These are phyloP conservation scores for Seira sanloemensis DNA, from an alignment of 2,888 invertebrate genomes.

Conservation along the genomic window DNA sequence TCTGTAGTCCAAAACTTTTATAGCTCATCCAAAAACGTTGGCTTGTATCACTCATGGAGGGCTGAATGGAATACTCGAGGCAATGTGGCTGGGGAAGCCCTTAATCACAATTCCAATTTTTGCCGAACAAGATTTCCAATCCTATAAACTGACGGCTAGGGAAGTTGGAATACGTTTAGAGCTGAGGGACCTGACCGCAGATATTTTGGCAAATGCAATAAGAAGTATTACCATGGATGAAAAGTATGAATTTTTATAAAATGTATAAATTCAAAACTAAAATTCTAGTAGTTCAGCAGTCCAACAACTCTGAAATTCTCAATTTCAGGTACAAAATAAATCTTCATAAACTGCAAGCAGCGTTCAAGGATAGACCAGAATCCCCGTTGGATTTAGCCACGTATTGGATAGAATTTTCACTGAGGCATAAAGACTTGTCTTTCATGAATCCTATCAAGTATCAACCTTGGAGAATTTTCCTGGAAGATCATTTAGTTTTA, in stretches of 20 bases:
- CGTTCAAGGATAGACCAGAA: slow-evolving; percentile 71
- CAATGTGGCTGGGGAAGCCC: slow-evolving; percentile 71
- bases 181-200: slow-evolving; percentile 36
- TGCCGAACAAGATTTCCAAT: neutral
- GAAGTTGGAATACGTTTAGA: slow-evolving; percentile 63
- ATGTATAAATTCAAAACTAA: neutral
- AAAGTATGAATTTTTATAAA: slow-evolving; percentile 56
- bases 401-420: slow-evolving; percentile 75
- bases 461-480: slow-evolving; percentile 43
- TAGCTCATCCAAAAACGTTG: slow-evolving; percentile 74
- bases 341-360: slow-evolving; percentile 18
- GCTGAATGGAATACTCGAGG: slow-evolving; percentile 75
- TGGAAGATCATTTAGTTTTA: no score
- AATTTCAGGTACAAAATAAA: slow-evolving; percentile 49
- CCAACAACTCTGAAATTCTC: neutral
- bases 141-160: neutral
- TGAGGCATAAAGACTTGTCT: slow-evolving; percentile 74
- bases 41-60: slow-evolving; percentile 76
- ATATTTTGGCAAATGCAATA: slow-evolving; percentile 45
- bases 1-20: no score
- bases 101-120: slow-evolving; percentile 69
- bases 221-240: slow-evolving; percentile 58
- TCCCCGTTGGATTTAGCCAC: slow-evolving; percentile 74
- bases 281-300: neutral
- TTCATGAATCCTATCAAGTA: slow-evolving; percentile 52